Percentiles rank a stretch among this genome's conserved stretches.
Conservation (phyloP, 2,797 vertebrate genomes). For the Falco rusticolus region DNA sequence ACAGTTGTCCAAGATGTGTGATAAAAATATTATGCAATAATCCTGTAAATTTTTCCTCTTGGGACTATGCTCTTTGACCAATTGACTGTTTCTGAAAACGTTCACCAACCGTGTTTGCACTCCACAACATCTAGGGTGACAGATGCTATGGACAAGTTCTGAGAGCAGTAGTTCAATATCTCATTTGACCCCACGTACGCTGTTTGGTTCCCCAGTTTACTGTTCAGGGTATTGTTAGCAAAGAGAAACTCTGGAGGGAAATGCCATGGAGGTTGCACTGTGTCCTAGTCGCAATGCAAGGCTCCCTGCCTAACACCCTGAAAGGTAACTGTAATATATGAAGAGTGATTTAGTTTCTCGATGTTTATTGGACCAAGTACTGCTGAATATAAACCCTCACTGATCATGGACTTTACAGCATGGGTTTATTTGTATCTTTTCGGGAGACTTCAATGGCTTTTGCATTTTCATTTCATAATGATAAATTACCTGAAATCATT, state of each 20-base stretch:
- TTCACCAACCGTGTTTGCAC: neutral
- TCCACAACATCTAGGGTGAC: neutral
- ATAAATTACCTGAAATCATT: constrained; percentile 61
- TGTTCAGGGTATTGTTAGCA: neutral
- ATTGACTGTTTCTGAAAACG: neutral
- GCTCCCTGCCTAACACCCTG: neutral
- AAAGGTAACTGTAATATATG: neutral
- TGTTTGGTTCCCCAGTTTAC: neutral
- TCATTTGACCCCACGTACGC: neutral
- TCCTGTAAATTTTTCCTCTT: neutral
- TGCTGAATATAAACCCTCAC: neutral
- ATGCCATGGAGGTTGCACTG: neutral
- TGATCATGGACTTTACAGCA: constrained; percentile 1
- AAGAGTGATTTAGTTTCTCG: neutral
- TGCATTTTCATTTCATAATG: constrained; percentile 56
- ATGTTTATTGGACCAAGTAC: neutral
- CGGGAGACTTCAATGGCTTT: neutral
- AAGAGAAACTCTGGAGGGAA: neutral
- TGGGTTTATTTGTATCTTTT: constrained; percentile 14
- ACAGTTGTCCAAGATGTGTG: neutral
- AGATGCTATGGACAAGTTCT: neutral
- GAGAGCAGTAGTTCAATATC: neutral
- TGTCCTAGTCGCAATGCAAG: neutral
- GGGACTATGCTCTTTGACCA: neutral
- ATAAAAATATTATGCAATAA: no score